Conservation (phyloP, 2,888 invertebrate genomes). For the Eilema caniola region DNA sequence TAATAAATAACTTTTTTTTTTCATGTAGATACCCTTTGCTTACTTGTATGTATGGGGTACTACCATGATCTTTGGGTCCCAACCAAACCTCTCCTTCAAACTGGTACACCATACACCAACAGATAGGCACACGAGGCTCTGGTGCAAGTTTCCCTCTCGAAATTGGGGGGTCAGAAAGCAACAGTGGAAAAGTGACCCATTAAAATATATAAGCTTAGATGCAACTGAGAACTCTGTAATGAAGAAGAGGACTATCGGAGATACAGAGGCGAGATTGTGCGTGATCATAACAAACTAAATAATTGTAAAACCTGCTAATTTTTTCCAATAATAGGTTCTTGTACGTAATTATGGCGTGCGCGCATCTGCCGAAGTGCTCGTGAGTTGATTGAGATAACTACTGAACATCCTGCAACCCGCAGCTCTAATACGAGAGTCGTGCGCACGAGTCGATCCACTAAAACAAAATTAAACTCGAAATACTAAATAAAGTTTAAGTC, state of each 20-base stretch:
- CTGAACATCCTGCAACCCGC: conserved; percentile 26
- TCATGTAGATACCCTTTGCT: too few species aligned
- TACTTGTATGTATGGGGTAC: too few species aligned
- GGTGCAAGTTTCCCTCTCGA: too few species aligned
- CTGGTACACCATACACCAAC: too few species aligned
- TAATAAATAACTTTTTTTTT: too few species aligned
- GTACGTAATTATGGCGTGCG: background rate
- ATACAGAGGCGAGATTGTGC: background rate
- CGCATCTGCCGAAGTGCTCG: conserved; percentile 28
- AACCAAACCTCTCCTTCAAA: too few species aligned
- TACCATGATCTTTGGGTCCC: too few species aligned
- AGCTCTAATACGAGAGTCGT: conserved; percentile 41
- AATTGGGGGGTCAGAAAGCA: too few species aligned
- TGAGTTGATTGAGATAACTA: conserved; percentile 48
- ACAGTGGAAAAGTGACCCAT: too few species aligned
- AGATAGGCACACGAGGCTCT: too few species aligned
- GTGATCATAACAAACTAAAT: background rate
- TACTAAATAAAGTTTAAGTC: conserved; percentile 26
- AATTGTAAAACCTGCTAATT: background rate
- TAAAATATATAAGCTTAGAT: background rate
- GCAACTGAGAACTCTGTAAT: background rate
- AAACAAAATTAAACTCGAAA: conserved; percentile 37
- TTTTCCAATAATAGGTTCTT: conserved; percentile 3
- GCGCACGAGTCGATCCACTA: conserved; percentile 40
- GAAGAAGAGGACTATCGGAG: too few species aligned